Conservation (phyloP, 1,140 invertebrate species). For the Grapholita molesta region DNA sequence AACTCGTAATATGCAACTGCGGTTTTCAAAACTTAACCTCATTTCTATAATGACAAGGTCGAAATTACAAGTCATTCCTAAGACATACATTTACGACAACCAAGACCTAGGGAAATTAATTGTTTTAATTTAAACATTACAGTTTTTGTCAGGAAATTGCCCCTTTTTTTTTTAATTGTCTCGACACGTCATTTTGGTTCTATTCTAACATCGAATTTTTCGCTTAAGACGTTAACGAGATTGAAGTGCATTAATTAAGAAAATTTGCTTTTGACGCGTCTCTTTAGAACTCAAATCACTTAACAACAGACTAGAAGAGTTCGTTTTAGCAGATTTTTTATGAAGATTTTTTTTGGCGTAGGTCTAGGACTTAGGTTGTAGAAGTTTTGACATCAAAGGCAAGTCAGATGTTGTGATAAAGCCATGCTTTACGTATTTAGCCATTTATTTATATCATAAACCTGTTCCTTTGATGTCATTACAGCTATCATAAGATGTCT, state of each 20-base stretch:
- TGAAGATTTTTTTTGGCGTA: neutral
- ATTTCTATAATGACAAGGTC: neutral
- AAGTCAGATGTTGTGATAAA: neutral
- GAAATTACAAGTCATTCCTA: neutral
- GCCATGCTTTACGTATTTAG: neutral
- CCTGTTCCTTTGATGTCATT: neutral
- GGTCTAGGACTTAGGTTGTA: neutral
- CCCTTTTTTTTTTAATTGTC: neutral
- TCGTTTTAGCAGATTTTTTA: neutral
- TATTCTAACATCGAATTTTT: neutral
- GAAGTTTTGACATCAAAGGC: neutral
- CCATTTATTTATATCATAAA: neutral
- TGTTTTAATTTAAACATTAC: neutral
- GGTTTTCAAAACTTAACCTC: neutral
- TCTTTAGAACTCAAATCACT: neutral
- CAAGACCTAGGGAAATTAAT: neutral
- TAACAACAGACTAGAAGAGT: neutral
- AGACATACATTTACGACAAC: neutral
- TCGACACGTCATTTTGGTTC: slow-evolving; percentile 9
- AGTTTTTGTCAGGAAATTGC: neutral
- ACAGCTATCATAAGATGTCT: neutral
- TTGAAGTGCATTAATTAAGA: neutral
- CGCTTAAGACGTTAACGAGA: neutral
- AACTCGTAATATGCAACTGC: neutral
- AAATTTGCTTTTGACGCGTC: slow-evolving; percentile 1